A percentile compares a stretch with the other conserved stretches of the same genome.
These are phyloP conservation scores for Protobothrops mucrosquamatus DNA, from an alignment of 2,113 vertebrate species.

Conservation along the genomic window DNA sequence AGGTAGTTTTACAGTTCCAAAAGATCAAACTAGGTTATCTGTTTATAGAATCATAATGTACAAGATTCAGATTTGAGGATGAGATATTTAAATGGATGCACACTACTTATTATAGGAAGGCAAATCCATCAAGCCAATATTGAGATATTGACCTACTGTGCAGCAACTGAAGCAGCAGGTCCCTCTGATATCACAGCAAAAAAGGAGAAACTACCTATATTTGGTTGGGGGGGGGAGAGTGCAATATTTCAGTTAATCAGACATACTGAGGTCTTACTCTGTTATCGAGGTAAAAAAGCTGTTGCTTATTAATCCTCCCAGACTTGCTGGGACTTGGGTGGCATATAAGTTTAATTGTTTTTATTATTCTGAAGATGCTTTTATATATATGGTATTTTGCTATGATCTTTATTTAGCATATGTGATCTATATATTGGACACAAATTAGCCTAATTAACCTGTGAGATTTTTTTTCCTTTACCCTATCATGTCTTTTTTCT, in stretches of 20 bases:
- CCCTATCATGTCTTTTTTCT: not conserved
- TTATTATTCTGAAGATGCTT: not conserved
- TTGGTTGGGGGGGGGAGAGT: not conserved
- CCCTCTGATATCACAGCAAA: not conserved
- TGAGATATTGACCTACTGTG: not conserved
- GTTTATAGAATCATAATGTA: not conserved
- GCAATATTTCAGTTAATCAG: not conserved
- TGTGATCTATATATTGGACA: not conserved
- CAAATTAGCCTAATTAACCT: not conserved
- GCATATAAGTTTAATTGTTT: not conserved
- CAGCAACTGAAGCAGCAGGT: not conserved
- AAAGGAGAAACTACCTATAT: not conserved
- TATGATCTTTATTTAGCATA: not conserved
- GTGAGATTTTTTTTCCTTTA: not conserved
- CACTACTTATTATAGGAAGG: constrained; percentile 5
- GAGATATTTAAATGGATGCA: constrained; percentile 39
- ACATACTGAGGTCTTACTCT: not conserved
- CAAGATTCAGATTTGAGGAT: not conserved
- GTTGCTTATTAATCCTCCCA: not conserved
- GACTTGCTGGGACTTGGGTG: not conserved
- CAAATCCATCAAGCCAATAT: not conserved
- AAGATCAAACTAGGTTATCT: not conserved
- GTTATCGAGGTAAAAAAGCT: not conserved
- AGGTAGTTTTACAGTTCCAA: not conserved
- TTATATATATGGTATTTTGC: not conserved